Evolutionary conservation across 2,113 vertebrate genomes (phyloP).

Genomic region (Ceyx cyanopectus): DNA sequence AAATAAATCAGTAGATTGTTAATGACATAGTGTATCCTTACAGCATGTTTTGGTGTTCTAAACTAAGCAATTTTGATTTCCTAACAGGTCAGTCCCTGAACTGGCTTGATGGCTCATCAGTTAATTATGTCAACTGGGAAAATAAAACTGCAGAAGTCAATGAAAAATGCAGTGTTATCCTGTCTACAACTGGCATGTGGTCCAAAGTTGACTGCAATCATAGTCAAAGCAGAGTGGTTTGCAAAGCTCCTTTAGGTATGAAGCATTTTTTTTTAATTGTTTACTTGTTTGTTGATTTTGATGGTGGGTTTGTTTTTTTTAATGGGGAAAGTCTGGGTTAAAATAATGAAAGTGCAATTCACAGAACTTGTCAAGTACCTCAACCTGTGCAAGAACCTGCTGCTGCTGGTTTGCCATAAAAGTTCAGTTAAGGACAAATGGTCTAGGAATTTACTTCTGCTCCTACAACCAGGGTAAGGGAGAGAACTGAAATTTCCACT

Average conservation of each 20-base stretch:
- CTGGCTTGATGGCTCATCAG: slow-evolving; percentile 87
- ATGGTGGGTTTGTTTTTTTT: background rate
- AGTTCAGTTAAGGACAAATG: background rate
- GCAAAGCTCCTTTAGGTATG: slow-evolving; percentile 87
- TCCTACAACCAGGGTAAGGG: background rate
- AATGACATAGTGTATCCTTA: background rate
- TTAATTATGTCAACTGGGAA: slow-evolving; percentile 86
- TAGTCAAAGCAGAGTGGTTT: slow-evolving; percentile 87
- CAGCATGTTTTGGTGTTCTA: background rate
- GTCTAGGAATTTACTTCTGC: background rate
- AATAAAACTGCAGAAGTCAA: slow-evolving; percentile 30
- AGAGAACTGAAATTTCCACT: background rate
- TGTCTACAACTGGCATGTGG: slow-evolving; percentile 84
- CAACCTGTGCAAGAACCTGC: background rate
- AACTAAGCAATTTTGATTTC: background rate
- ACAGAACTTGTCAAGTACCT: background rate
- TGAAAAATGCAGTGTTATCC: slow-evolving; percentile 82
- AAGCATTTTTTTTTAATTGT: background rate
- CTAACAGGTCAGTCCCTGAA: slow-evolving; percentile 70
- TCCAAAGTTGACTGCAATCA: slow-evolving; percentile 77
- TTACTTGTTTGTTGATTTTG: too few species aligned
- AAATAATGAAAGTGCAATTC: background rate
- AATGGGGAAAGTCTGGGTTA: background rate
- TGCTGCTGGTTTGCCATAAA: background rate
- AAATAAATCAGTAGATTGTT: background rate